Conservation (phyloP, 92 coral and sea anemone genomes). For the Umimayanthus chanpuru region DNA sequence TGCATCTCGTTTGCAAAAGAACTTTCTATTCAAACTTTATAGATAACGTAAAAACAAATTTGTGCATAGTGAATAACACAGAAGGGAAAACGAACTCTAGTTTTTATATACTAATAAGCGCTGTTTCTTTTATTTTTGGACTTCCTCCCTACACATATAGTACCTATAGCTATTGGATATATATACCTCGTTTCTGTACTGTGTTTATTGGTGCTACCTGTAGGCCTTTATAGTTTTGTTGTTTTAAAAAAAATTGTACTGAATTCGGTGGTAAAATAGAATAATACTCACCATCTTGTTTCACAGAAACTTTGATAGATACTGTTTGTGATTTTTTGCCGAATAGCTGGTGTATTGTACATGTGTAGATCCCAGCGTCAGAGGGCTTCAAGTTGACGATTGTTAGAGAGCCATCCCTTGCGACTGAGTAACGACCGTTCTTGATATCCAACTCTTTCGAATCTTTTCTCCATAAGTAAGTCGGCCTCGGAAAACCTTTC, state of each 20-base stretch:
- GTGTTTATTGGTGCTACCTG: neutral
- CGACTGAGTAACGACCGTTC: constrained; percentile 11
- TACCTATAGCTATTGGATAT: neutral
- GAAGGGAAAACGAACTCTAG: too few relatives aligned
- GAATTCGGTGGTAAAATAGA: neutral
- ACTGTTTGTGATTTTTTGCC: neutral
- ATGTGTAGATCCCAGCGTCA: constrained; percentile 23
- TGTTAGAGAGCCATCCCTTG: constrained; percentile 21
- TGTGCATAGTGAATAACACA: too few relatives aligned
- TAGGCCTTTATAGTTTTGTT: neutral
- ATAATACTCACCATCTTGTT: constrained; percentile 11
- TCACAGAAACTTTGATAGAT: constrained; percentile 8
- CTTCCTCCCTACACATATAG: too few relatives aligned
- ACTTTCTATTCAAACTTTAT: too few relatives aligned
- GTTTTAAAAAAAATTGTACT: neutral
- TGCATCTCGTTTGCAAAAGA: too few relatives aligned
- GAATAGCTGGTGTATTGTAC: neutral
- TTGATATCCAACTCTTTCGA: neutral
- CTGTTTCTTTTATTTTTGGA: too few relatives aligned
- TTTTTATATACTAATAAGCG: too few relatives aligned
- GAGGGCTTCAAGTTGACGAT: neutral
- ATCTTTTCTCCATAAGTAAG: constrained; percentile 10
- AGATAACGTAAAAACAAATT: too few relatives aligned
- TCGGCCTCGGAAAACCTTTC: constrained; percentile 13
- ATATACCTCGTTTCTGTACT: neutral